Base-by-base conservation (phyloP, 2,888 invertebrate genomes). In the Nyleta sp. region DNA sequence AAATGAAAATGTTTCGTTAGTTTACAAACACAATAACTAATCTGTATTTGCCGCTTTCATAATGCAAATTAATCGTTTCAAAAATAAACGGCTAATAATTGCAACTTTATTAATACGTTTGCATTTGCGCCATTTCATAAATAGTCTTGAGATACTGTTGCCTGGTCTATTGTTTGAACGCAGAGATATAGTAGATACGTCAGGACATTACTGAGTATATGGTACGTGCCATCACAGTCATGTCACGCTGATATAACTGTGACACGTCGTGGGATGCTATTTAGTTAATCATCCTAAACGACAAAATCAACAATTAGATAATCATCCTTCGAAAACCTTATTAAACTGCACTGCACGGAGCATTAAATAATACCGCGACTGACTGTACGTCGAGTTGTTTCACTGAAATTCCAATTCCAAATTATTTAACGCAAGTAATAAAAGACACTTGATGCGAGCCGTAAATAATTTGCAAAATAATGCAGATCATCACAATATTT, bases 241-340 rank as follows among this genome's bases (percentile, higher is more conserved):
- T 46, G 53, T 67, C 55, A 55, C 24, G 46, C 67, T 55, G 67
- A 55, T 67, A 67, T 55, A 46, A 55, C 55, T 67, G 46, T 55
- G 46, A 46, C 55, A 55, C 35, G 35, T 55, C 38, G 46, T 55
- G 46, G 35, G 33, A 24, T 55, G 46, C 15, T 67, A 55, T 55
- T 55, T 67, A 67, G 65, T 67, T 44, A 52, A 64, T 53, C 44
- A 67, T 44, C 53, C 33, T 20, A 46, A 53, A 53, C 17, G 65
- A 53, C 42, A 22, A 65, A 33, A 53, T 53, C 53, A 53, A 52
- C 62, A 62, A 50, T 62, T 62, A 50, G 38, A 50, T 65, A 52
- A 65, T 48, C 15, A 42, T 44, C 42, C 42, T 22, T 31, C 42
- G 15, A 53, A 65, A 53, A 53, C 28, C 52, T 52, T 64, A 52